Evolutionary conservation across 2,888 invertebrate species (phyloP).

Genomic region (Mamestra brassicae): DNA sequence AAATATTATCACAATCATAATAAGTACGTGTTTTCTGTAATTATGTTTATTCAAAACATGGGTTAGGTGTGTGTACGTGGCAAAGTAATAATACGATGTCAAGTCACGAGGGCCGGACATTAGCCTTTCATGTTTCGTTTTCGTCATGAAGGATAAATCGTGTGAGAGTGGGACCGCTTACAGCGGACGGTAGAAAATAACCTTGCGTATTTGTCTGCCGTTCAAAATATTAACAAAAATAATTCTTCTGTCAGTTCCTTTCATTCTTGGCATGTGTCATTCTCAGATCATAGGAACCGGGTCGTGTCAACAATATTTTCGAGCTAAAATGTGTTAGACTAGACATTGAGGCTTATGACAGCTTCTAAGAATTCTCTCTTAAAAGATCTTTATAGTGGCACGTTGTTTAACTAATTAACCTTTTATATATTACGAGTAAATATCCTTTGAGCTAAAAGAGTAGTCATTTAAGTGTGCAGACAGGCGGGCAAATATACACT

Average conservation of each 20-base stretch:
- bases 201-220: slow-evolving; percentile 30
- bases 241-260: slow-evolving; percentile 35
- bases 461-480: slow-evolving; percentile 7
- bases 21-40: slow-evolving; percentile 54
- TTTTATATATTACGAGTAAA: slow-evolving; percentile 11
- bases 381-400: not conserved
- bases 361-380: not conserved
- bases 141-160: slow-evolving; percentile 51
- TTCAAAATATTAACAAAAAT: slow-evolving; percentile 44
- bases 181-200: slow-evolving; percentile 29
- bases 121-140: slow-evolving; percentile 58
- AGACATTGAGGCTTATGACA: not conserved
- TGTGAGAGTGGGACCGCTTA: slow-evolving; percentile 28
- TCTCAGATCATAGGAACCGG: slow-evolving; percentile 18
- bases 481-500: slow-evolving; percentile 2
- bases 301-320: slow-evolving; percentile 14
- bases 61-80: slow-evolving; percentile 19
- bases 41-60: slow-evolving; percentile 59
- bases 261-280: slow-evolving; percentile 45
- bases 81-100: slow-evolving; percentile 48
- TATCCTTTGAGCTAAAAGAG: not conserved
- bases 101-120: slow-evolving; percentile 50
- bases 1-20: slow-evolving; percentile 61
- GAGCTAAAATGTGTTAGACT: not conserved
- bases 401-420: not conserved